Base-by-base conservation (phyloP, 2,113 vertebrate species). In the Macquaria australasica region DNA sequence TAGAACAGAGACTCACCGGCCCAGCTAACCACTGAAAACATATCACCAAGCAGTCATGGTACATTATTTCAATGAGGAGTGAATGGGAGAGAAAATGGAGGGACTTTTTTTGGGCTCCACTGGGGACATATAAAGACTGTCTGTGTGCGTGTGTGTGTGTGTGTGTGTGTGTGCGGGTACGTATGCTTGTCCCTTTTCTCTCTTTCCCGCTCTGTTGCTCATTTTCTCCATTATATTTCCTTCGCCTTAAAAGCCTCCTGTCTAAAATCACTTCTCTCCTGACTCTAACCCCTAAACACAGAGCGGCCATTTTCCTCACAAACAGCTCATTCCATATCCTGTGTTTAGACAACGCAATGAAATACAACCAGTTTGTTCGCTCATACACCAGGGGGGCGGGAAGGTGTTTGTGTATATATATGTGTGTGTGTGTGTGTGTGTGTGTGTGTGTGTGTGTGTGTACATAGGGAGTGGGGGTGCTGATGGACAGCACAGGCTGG, bases 241-340 rank as follows among this genome's bases (percentile, higher is more conserved):
- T 86, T 58, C 31, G 20, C 77, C 81, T 86, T 90, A 91, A 94
- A 93, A 91, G 86, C 88, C 85, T 92, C 81, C 86, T 81, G 88
- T 89, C 84, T 89, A 71, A 85, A 91, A 89, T 89, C 90, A 88
- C 80, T 85, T 81, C 87, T 79, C 72, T 87, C 39, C 81, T 73
- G 67, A 67, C 73, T 77, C 76, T 71, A 58, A 83, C 75, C 87
- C 84, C 82, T 79, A 91, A 94, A 93, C 85, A 82, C 77, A 63
- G 63, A 60, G 5, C 68, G 34, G 90, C 87, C 90, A 89, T 92
- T 92, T 90, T 88, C 87, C 86, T 90, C 90, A 87, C 87, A 93
- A 95, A 91, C 93, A 95, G 88, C 91, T 91, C 93, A 78, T 94
- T 94, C 73, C 63, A 90, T 88, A 91, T 89, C 92, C 92, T 90